Base-by-base conservation (phyloP, 64 coral and sea anemone species). In the Montipora cactus region DNA sequence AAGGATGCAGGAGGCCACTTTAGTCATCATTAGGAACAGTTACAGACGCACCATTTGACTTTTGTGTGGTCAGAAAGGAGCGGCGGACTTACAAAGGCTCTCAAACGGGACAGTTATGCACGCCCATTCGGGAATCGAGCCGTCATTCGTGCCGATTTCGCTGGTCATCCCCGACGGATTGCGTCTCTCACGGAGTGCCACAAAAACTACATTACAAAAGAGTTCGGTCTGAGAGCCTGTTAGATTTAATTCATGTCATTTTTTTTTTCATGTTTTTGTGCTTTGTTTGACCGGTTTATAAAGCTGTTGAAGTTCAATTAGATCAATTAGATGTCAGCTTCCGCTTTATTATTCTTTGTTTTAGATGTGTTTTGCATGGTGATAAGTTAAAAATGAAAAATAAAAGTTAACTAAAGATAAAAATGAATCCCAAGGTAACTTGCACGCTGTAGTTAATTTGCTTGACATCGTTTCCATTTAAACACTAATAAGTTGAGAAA, bases 141-240 rank as follows among this genome's bases (percentile, higher is more conserved):
- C 51, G 51, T 53, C 51, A 53, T 53, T 53, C 2, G 51, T 69
- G 67, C 67, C 67, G 67, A 2, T 1, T 69, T 69, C 3, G 67
- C 67, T 69, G 67, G 67, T 20, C 67, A 69, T 69, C 67, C 67
- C 67, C 0, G 67, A 69, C 8, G 66, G 66, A 69, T 69, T 69
- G 66, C 66, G 22, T 23, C 66, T 69, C 66, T 69, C 66, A 69
- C 66, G 4, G 66, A 20, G 66, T 69, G 66, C 66, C 66, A 69
- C 66, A 69, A 69, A 69, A 69, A 69, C 66, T 69, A 69, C 66
- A 69, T 69, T 69, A 69, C 66, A 69, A 69, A 69, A 69, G 66
- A 69, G 66, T 69, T 69, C 66, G 66, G 66, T 69, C 66, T 53
- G 51, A 53, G 51, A 53, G 67, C 67, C 6, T 69, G 67, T 69